Conservation (phyloP, 2,113 vertebrate species). For the Pitta sordida region DNA sequence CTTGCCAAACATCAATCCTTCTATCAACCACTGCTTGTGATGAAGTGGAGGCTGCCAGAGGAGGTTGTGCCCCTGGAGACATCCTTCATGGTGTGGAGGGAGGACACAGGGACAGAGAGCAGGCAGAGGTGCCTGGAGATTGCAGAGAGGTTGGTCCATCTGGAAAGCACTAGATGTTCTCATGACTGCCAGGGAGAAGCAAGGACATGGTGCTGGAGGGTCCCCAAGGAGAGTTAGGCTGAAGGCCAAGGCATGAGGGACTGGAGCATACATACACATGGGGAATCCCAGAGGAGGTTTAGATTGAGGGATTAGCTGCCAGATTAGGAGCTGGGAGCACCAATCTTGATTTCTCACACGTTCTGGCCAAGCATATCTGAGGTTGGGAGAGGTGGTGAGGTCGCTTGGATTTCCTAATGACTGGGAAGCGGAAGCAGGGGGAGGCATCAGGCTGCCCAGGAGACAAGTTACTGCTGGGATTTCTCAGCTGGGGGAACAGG, state of each 20-base stretch:
- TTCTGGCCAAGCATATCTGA: background rate
- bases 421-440: background rate
- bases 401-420: background rate
- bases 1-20: rapidly evolving
- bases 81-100: rapidly evolving
- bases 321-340: background rate
- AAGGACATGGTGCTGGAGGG: background rate
- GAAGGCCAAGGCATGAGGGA: background rate
- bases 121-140: background rate
- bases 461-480: constrained; percentile 17
- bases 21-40: background rate
- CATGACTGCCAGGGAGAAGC: background rate
- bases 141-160: background rate
- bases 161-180: background rate
- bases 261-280: background rate
- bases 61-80: rapidly evolving
- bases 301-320: background rate
- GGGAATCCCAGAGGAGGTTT: background rate
- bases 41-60: background rate
- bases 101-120: rapidly evolving
- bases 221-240: background rate
- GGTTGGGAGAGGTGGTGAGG: background rate
- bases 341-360: background rate
- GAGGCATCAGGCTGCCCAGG: background rate
- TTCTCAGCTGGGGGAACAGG: rapidly evolving